Percentiles rank a stretch among this genome's conserved stretches.
Conservation (phyloP, 2,113 vertebrate genomes). For the Steatornis caripensis region DNA sequence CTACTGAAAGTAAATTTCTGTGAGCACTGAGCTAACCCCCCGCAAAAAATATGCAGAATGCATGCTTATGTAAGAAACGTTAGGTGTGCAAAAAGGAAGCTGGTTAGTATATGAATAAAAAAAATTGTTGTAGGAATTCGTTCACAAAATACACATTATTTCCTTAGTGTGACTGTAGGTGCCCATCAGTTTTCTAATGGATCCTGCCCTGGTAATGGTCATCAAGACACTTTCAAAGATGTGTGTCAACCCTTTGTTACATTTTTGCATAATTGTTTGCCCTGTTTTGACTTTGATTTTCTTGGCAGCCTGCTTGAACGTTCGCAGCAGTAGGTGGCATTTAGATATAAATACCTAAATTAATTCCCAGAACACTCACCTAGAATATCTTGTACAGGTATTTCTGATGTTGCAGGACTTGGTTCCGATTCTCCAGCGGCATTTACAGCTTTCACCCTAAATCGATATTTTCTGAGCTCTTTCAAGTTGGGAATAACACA, state of each 20-base stretch:
- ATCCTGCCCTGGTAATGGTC: neutral
- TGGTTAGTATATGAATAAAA: neutral
- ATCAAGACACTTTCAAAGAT: neutral
- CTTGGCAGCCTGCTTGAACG: neutral
- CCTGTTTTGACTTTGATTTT: neutral
- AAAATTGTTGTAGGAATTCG: neutral
- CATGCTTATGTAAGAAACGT: neutral
- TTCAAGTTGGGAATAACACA: constrained; percentile 88
- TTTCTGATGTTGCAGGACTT: constrained; percentile 84
- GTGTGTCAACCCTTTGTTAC: neutral
- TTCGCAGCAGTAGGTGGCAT: neutral
- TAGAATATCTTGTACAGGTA: constrained; percentile 86
- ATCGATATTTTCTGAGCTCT: constrained; percentile 91
- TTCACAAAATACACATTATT: neutral
- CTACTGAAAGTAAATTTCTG: neutral
- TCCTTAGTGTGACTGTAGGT: neutral
- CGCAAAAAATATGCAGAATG: neutral
- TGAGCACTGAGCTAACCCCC: neutral
- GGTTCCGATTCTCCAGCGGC: constrained; percentile 93
- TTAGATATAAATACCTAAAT: neutral
- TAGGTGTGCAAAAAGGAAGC: neutral
- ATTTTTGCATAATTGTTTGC: neutral
- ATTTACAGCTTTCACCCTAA: constrained; percentile 94
- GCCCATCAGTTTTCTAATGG: neutral
- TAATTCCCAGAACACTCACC: constrained; percentile 70